Conservation (phyloP, 2,113 vertebrate genomes). For the Vulpes vulpes region DNA sequence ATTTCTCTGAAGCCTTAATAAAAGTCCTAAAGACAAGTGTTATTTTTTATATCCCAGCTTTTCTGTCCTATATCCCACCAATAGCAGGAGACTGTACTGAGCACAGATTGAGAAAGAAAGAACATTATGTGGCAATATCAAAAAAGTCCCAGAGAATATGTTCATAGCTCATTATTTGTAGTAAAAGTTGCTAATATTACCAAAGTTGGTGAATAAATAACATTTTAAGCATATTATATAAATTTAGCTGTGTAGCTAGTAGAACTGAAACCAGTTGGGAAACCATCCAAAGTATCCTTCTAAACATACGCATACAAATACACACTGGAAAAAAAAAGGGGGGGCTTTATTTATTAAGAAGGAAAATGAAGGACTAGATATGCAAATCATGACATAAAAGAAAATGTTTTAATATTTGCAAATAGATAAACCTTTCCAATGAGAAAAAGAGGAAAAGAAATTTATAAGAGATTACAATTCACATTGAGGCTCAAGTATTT, state of each 20-base stretch:
- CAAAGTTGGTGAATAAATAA: not conserved
- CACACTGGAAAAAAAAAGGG: not conserved
- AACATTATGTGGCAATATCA: slow-evolving; percentile 1
- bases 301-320: not conserved
- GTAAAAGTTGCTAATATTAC: not conserved
- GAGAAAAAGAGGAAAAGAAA: not conserved
- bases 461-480: not conserved
- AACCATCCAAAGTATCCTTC: not conserved
- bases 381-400: not conserved
- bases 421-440: slow-evolving; percentile 39
- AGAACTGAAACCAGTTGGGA: not conserved
- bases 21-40: slow-evolving; percentile 24
- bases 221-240: not conserved
- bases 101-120: not conserved
- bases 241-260: not conserved
- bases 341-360: not conserved
- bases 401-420: slow-evolving; percentile 13
- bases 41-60: not conserved
- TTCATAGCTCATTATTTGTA: not conserved
- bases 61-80: not conserved
- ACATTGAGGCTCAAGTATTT: not conserved
- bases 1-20: slow-evolving; percentile 58
- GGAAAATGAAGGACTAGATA: not conserved
- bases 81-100: not conserved
- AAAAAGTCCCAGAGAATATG: slow-evolving; percentile 1